Base-by-base conservation (phyloP, 2,113 vertebrate species). In the Pedetes capensis region DNA sequence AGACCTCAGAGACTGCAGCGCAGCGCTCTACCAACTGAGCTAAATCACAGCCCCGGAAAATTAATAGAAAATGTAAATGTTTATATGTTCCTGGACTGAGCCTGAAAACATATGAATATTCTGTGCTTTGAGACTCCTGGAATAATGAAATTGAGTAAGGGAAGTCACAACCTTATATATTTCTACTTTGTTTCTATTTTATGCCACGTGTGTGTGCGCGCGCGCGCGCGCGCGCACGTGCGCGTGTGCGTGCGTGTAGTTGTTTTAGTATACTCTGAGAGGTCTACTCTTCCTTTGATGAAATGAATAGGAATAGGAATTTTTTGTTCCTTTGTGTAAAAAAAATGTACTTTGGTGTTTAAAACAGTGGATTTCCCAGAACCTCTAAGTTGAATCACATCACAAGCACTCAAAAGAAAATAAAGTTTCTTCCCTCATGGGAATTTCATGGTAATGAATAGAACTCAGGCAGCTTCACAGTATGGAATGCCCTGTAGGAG, bases 231-330 rank as follows among this genome's bases (percentile, higher is more conserved):
- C 61, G 79, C n/a, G 42, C 49, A 20, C 37, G 29, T 63, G 57
- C 34, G 16, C 37, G 13, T 17, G 44, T 68, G 82, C 14, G 34
- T 2, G 51, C 12, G 18, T 27, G 8, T n/a, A 42, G 64, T 22
- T 37, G 68, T 93, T 95, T 96, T 92, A 80, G 69, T 75, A 81
- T 44, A 79, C 34, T 85, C 80, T 53, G 8, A 94, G 42, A 63
- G 22, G 20, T 90, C 89, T 86, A 75, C 13, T 87, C 17, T 78
- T 87, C 13, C n/a, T 95, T 95, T 96, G 92, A 92, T 84, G 93
- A 90, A 93, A 78, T 85, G 34, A 94, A 71, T 49, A 81, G 64
- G 17, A 74, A 76, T 93, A n/a, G n/a, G n/a, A n/a, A n/a, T 55
- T 6, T 4, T 97, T 91, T 89, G 59, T 96, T 94, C 42, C 59